These are phyloP conservation scores for Tylochromis polylepis DNA, from an alignment of 2,113 vertebrate genomes.

Conservation along the genomic window DNA sequence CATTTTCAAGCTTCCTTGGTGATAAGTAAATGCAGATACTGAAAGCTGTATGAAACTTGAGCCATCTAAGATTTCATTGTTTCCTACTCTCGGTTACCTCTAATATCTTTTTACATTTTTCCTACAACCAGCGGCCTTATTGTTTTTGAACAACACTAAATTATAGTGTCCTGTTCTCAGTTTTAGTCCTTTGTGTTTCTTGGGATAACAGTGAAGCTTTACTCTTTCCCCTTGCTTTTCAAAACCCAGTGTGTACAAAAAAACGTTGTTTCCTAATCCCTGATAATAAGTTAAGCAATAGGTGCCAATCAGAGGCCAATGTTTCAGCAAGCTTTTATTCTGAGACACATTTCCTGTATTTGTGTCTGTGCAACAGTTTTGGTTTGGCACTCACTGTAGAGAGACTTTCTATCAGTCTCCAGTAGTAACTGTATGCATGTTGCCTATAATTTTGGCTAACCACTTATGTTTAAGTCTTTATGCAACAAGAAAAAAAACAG, in stretches of 20 bases:
- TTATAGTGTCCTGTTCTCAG: not conserved
- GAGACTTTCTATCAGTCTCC: not conserved
- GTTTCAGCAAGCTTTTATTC: not conserved
- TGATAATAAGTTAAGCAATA: not conserved
- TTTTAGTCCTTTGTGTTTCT: not conserved
- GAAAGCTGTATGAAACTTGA: not conserved
- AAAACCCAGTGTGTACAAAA: not conserved
- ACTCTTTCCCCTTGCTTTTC: not conserved
- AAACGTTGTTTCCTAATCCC: not conserved
- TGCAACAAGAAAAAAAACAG: not conserved
- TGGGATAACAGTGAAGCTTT: not conserved
- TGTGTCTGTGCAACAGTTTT: not conserved
- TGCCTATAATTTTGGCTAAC: conserved; percentile 8
- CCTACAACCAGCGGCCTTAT: not conserved
- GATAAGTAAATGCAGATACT: not conserved
- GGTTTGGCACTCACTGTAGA: conserved; percentile 24
- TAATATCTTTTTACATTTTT: not conserved
- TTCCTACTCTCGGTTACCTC: not conserved
- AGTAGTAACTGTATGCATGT: not conserved
- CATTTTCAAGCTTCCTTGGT: not conserved
- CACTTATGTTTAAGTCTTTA: not conserved
- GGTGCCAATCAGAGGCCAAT: not conserved
- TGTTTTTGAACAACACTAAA: not conserved
- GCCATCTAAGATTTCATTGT: not conserved
- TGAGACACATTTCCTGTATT: not conserved